Base-by-base conservation (phyloP, 37 sponge, comb jelly and placozoan genomes). In the Beroe ovata region DNA sequence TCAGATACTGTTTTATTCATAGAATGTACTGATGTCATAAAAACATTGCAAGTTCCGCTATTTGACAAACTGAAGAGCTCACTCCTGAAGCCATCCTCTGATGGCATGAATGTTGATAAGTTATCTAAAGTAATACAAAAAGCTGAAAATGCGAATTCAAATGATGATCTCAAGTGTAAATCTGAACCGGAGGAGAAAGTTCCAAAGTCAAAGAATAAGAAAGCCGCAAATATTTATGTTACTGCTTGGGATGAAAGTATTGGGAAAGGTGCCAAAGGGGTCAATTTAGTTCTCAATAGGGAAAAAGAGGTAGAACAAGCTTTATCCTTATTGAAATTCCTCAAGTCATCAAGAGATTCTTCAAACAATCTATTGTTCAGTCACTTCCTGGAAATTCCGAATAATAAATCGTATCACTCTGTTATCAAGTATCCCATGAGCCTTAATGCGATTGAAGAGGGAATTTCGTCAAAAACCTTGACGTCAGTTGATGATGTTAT, bases 341-440 rank as follows among this genome's bases (percentile, higher is more conserved):
- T 77, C 25, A 77, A 42, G 25, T 42, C 26, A 23, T 14, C 21
- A 20, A 77, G n/a, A 19, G 84, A 77, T 40, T 39, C 42, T 1
- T 0, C 21, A 8, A 54, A 54, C 0, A 77, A n/a, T 1, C 8
- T 77, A 3, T 11, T 40, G 84, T 40, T 77, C 25, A 14, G 23
- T 42, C 36, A 77, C 8, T 77, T 77, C 28, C n/a, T 77, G n/a
- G 35, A 19, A 3, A 77, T 77, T 8, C 84, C 84, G 26, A 19
- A 25, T 6, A 42, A 29, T 16, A 42, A 39, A 19, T 42, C 54
- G 23, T 77, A 77, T 54, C 84, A 77, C 54, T n/a, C 54, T 77
- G 54, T 77, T 1, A 77, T 77, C 14, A 77, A 77, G 23, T 77
- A 77, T 36, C 84, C 84, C 1, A 77, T 77, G 84, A 77, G 84